Evolutionary conservation across 1,140 invertebrate genomes (phyloP).

Genomic region (Leguminivora glycinivorella): DNA sequence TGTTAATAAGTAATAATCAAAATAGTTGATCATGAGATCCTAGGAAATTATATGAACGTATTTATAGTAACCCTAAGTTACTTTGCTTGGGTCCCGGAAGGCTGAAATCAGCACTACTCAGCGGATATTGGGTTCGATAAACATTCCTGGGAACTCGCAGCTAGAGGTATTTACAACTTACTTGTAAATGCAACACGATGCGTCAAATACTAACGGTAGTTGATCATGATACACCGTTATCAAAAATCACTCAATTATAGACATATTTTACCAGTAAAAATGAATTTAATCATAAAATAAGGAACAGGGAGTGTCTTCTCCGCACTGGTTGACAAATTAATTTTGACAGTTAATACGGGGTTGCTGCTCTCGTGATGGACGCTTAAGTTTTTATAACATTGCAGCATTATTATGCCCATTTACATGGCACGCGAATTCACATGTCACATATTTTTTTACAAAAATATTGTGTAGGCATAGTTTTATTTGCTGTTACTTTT

Average conservation of each 20-base stretch:
- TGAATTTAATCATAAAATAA: conserved; percentile 9
- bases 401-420: too few species aligned
- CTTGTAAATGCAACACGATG: not conserved
- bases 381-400: too few species aligned
- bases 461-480: too few species aligned
- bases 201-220: not conserved
- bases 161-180: not conserved
- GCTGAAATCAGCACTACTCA: not conserved
- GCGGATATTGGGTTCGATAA: conserved; percentile 21
- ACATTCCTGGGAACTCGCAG: not conserved
- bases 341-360: conserved; percentile 12
- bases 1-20: not conserved
- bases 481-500: too few species aligned
- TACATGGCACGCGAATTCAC: too few species aligned
- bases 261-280: not conserved
- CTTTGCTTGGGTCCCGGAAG: not conserved
- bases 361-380: not conserved
- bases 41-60: not conserved
- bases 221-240: not conserved
- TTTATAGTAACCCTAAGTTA: not conserved
- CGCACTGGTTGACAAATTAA: conserved; percentile 12
- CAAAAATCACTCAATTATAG: not conserved
- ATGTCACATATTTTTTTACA: too few species aligned
- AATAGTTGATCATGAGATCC: not conserved
- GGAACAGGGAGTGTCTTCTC: conserved; percentile 24